Evolutionary conservation across 2,888 invertebrate species (phyloP).

Genomic region (Linyphia triangularis): DNA sequence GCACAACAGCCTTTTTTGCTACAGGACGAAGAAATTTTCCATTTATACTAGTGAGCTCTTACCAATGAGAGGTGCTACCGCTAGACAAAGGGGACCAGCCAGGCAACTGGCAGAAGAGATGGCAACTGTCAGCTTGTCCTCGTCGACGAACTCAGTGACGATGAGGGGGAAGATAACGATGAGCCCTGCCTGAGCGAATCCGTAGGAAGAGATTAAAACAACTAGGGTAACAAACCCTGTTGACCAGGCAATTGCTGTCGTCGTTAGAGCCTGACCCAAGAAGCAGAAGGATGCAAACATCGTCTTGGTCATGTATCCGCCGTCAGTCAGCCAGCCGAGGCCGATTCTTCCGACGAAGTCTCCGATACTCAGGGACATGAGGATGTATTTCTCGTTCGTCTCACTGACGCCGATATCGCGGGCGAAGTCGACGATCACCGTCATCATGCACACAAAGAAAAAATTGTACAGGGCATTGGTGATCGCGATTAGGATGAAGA

Average conservation of each 20-base stretch:
- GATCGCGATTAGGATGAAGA: constrained; percentile 57
- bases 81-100: constrained; percentile 44
- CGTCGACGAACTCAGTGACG: constrained; percentile 48
- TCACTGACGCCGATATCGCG: constrained; percentile 64
- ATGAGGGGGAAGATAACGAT: constrained; percentile 60
- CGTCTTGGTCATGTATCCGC: constrained; percentile 48
- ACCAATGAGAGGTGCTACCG: constrained; percentile 66
- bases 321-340: constrained; percentile 75
- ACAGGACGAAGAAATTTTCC: no score
- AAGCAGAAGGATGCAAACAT: constrained; percentile 55
- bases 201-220: constrained; percentile 21
- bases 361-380: constrained; percentile 72
- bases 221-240: constrained; percentile 28
- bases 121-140: constrained; percentile 59
- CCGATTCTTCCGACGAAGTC: constrained; percentile 74
- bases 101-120: constrained; percentile 58
- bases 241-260: constrained; percentile 25
- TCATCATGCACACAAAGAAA: constrained; percentile 70
- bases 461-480: constrained; percentile 54
- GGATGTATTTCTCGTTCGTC: constrained; percentile 61
- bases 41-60: no score
- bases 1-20: no score
- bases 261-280: constrained; percentile 32
- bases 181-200: constrained; percentile 57
- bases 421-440: constrained; percentile 75